Base-by-base conservation (phyloP, 2,113 vertebrate species). In the Heterotilapia buettikoferi region DNA sequence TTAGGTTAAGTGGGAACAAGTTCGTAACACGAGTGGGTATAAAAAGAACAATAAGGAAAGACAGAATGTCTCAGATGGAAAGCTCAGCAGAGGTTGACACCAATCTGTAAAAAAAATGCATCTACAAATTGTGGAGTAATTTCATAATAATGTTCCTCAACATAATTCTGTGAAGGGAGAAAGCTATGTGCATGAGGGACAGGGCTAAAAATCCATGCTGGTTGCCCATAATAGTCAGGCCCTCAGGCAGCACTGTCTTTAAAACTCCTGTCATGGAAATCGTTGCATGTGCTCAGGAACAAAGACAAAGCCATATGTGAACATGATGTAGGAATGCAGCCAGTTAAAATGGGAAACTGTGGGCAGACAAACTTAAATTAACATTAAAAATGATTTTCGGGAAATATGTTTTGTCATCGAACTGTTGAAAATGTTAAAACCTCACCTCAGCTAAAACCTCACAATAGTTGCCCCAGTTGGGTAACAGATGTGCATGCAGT, bases 391-490 rank as follows among this genome's bases (percentile, higher is more conserved):
- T 2, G 7, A 26, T 57, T 29, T 56, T 0, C 1, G 1, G 6
- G 12, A 56, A 57, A 59, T 0, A 9, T 63, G 6, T 63, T 33
- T 11, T 63, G 1, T 43, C 40, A 73, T 0, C 9, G 13, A 43
- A 50, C 24, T 24, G 50, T n/a, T 85, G 21, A 84, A 63, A 78
- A 18, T 57, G 68, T 83, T 33, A 57, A 57, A 57, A 57, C 21
- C 21, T 14, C 24, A 57, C 24, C 12, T 57, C 54, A 83, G 43
- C 40, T 18, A 12, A 47, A 38, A 83, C 57, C 56, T 59, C 19
- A 21, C 31, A 14, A 36, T 61, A 31, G 16, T 16, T 18, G 59
- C 81, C 83, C 63, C 80, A 8, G 7, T 2, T 47, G 68, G 73
- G 63, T 21, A 66, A 57, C 29, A 6, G 18, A 43, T 66, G 33